Evolutionary conservation across 2,113 vertebrate species (phyloP).

Genomic region (Rhinoderma darwinii): DNA sequence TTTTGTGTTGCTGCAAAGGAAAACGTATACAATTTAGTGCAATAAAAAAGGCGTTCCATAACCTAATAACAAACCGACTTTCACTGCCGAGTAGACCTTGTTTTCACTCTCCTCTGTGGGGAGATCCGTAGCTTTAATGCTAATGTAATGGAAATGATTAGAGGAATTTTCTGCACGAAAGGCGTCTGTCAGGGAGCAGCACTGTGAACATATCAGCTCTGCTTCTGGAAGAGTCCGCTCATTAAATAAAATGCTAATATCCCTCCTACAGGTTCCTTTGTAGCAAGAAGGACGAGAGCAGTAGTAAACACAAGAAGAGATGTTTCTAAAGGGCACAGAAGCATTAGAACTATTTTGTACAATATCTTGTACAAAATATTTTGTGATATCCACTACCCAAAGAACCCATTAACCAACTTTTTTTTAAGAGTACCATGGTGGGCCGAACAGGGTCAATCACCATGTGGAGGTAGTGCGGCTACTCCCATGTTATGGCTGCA

Average conservation of each 20-base stretch:
- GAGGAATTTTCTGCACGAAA: constrained; percentile 16
- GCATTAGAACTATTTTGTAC: not conserved
- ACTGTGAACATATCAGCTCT: constrained; percentile 13
- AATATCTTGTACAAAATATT: no score
- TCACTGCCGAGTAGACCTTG: constrained; percentile 8
- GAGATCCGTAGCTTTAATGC: not conserved
- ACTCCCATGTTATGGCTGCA: no score
- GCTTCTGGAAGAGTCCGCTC: not conserved
- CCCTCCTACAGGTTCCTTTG: constrained; percentile 11
- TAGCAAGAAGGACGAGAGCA: not conserved
- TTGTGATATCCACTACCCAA: not conserved
- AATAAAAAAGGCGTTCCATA: no score
- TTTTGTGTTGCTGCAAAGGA: no score
- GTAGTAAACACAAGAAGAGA: not conserved
- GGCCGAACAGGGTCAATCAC: no score
- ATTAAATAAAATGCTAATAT: constrained; percentile 18
- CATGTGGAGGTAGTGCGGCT: no score
- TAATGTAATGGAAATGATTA: constrained; percentile 13
- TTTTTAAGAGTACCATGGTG: no score
- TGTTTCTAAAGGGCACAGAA: not conserved
- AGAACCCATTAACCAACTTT: not conserved
- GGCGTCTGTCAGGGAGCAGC: not conserved
- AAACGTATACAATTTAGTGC: no score
- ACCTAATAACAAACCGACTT: not conserved
- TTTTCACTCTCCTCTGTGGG: not conserved